Base-by-base conservation (phyloP, 2,113 vertebrate genomes). In the Pseudonaja textilis region DNA sequence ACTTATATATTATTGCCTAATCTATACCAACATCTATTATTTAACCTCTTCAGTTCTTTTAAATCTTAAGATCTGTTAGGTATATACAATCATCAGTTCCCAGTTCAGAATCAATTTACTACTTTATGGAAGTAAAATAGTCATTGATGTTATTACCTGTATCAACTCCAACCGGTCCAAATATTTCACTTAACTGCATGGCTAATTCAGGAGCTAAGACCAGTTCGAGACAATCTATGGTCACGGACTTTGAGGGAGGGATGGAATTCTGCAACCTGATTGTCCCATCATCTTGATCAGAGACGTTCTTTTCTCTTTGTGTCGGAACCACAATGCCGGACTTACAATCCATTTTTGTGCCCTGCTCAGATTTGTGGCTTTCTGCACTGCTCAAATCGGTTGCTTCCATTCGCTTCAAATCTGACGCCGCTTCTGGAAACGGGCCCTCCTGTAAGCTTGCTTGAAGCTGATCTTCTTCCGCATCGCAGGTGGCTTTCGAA, bases 91-190 rank as follows among this genome's bases (percentile, higher is more conserved):
- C 50, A 55, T 88, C 14, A 39, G 12, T 74, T 55, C n/a, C n/a
- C 47, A 54, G 10, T 69, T 54, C 52, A 11, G 26, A 64, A 88
- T 25, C 20, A 25, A 88, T 11, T 25, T 39, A 29, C 56, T 47
- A 11, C 59, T 47, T 34, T 16, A 22, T 42, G 42, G 22, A 39
- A 42, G 74, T 26, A 39, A 85, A 81, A 81, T 88, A 90, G 57
- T 89, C 56, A 23, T 11, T 61, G 92, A 91, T 88, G 90, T 74
- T 88, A 93, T 97, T 99, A 99, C 99, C 99, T 98, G 98, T 97
- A 94, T 99, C 98, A 94, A 99, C 95, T 92, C 99, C 99, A 91
- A 99, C 98, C 74, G 99, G 98, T 34, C 99, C 99, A 96, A 99
- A 99, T 94, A 99, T 98, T 94, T 99, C 99, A 94, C 96, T 98